Evolutionary conservation across 2,888 invertebrate genomes (phyloP), one percentile per base, ranked within the genome.

Genomic region (Lapara coniferarum): DNA sequence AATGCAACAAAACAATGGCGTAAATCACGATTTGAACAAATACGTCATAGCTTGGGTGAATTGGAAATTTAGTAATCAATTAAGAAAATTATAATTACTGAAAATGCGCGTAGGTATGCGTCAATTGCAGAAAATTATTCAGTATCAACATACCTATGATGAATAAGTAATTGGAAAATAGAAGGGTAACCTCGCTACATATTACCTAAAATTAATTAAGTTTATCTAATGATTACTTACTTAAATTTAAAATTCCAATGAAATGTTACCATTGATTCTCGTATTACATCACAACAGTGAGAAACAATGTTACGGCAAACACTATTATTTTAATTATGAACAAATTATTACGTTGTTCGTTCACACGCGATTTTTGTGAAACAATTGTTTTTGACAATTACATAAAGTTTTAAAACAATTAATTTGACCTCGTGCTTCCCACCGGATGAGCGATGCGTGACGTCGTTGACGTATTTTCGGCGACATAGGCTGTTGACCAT

Each of bases 401-500:
- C 88, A 88, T 92, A 92, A 92, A 89, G 44, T 44, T 19, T 46
- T 46, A 68, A 85, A 83, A 88, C 86, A 89, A 90, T 90, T 89
- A 89, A 90, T 83, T 74, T 86, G 90, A 89, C 92, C 91, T 92
- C 92, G 83, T 82, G 84, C 80, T 81, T 85, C 74, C 79, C 77
- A 77, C 81, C 89, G 90, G 90, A 91, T 89, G 85, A 80, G 82
- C 19, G n/a, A 81, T 78, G 73, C 75, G 81, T 79, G 80, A 81
- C 85, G 89, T 89, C 89, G 89, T 89, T 90, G 89, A 89, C 90
- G 89, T 67, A 53, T 83, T 79, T 79, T 84, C 73, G 81, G 81
- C 74, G 79, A 76, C 44, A 69, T 53, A 53, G 68, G 37, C 53
- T 63, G 19, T 19, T 52, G 55, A 4, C 55, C 68, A 53, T 3